phyloP scores from a whole-genome alignment of 1,140 invertebrate species.

The Aleiodes sp. region DNA sequence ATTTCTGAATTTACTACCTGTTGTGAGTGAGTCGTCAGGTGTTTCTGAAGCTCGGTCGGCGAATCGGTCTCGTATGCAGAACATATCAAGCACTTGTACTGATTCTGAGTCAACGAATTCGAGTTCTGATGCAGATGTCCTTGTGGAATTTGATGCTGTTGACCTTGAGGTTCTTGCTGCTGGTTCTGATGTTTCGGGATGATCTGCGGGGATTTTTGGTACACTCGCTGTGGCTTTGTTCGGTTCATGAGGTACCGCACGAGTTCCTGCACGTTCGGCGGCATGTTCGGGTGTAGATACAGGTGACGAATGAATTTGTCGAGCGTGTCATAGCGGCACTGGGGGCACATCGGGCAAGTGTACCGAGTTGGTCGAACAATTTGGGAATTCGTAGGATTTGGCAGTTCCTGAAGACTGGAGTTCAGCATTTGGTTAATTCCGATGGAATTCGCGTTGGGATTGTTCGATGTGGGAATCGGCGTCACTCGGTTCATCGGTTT shows the following conservation, averaged over 20 bases:
- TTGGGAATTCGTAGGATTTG: background rate
- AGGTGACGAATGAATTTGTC: too few relatives aligned
- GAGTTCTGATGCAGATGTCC: background rate
- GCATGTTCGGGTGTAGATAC: too few relatives aligned
- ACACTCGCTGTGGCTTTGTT: too few relatives aligned
- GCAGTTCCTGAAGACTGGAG: background rate
- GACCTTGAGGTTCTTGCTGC: too few relatives aligned
- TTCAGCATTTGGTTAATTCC: background rate
- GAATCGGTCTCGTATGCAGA: background rate
- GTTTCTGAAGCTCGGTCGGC: background rate
- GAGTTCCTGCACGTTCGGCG: too few relatives aligned
- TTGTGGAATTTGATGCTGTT: background rate
- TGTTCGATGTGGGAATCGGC: background rate
- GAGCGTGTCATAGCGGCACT: too few relatives aligned
- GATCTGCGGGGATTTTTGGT: background rate
- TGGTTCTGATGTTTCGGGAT: too few relatives aligned
- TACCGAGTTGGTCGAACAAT: too few relatives aligned
- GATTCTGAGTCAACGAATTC: background rate
- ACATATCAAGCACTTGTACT: background rate
- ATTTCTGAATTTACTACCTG: background rate
- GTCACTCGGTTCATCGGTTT: background rate
- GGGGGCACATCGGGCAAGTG: too few relatives aligned
- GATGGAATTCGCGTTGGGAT: background rate
- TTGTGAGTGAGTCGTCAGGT: background rate
- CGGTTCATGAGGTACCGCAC: too few relatives aligned